Conservation (phyloP, 2,797 vertebrate species). For the Enteromius anoplus region DNA sequence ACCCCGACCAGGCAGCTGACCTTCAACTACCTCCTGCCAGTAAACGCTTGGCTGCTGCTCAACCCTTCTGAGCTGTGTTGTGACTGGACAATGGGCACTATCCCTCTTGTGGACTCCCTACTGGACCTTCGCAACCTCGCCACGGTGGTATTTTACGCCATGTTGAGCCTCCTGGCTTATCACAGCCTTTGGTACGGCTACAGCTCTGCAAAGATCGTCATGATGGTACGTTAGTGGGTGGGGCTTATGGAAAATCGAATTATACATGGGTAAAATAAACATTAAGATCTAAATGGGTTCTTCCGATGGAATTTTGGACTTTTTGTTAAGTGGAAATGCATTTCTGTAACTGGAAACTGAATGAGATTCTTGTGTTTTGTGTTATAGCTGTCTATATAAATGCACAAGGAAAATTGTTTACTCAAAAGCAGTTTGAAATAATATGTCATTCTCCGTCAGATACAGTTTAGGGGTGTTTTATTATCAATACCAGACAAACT, state of each 20-base stretch:
- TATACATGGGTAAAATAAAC: neutral
- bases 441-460: neutral
- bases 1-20: slow-evolving; percentile 92
- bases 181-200: slow-evolving; percentile 87
- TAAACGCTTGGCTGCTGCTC: slow-evolving; percentile 96
- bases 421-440: neutral
- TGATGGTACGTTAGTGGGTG: slow-evolving; percentile 86
- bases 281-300: neutral
- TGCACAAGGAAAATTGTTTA: neutral
- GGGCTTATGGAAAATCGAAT: neutral
- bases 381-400: neutral
- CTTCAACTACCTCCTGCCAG: slow-evolving; percentile 96
- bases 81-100: slow-evolving; percentile 99
- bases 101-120: slow-evolving; percentile 92
- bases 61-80: slow-evolving; percentile 97
- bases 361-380: neutral
- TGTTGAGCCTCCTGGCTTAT: slow-evolving; percentile 83
- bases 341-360: neutral
- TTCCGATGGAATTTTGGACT: neutral
- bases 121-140: slow-evolving; percentile 90
- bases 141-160: slow-evolving; percentile 86
- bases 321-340: neutral
- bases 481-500: neutral
- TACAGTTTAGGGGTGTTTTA: neutral
- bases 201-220: slow-evolving; percentile 89